phyloP scores from a whole-genome alignment of 2,888 invertebrate genomes.

The Resseliella maxima region DNA sequence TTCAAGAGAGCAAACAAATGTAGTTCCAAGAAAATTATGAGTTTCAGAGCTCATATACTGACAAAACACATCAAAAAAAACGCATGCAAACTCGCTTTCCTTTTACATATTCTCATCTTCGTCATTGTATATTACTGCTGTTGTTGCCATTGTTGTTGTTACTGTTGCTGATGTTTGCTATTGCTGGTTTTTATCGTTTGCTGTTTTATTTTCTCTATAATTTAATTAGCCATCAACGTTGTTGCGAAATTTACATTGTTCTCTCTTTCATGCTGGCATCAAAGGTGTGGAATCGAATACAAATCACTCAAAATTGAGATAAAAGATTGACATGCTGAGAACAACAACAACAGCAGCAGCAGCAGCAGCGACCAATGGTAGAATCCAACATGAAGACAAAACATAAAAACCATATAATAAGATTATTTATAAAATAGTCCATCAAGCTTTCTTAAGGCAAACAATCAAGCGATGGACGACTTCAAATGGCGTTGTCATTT shows the following conservation, averaged over 20 bases:
- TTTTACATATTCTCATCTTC: conserved; percentile 35
- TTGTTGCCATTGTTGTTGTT: neutral
- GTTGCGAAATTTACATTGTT: conserved; percentile 30
- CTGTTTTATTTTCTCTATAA: neutral
- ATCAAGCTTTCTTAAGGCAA: neutral
- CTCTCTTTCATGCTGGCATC: neutral
- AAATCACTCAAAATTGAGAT: conserved; percentile 1
- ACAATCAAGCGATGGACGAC: neutral
- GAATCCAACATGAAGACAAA: neutral
- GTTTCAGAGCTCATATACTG: neutral
- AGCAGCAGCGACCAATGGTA: neutral
- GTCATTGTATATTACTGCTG: neutral
- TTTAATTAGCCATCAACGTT: conserved; percentile 43
- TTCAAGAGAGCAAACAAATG: neutral
- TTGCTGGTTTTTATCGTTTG: neutral
- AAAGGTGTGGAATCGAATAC: conserved; percentile 9
- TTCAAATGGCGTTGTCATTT: neutral
- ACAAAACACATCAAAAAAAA: neutral
- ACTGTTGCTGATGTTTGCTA: neutral
- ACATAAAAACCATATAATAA: neutral
- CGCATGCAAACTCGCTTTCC: conserved; percentile 39
- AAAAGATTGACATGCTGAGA: neutral
- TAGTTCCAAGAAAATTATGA: conserved; percentile 40
- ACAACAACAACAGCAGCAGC: neutral
- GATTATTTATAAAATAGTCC: neutral